Base-by-base conservation (phyloP, 1,140 invertebrate species). In the Ips typographus region DNA sequence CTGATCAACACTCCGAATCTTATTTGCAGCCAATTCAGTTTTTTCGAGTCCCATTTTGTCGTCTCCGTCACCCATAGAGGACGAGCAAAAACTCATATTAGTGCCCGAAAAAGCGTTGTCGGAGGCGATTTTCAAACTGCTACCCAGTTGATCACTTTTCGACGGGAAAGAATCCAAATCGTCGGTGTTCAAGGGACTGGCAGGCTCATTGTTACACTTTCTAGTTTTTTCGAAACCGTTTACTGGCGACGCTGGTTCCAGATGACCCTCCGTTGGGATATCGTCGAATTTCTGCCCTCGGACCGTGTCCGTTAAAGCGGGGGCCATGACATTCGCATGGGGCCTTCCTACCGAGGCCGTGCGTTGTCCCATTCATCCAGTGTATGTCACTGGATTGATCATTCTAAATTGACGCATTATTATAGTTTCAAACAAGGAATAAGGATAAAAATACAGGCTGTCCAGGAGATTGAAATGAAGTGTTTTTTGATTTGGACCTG, bases 241-340 rank as follows among this genome's bases (percentile, higher is more conserved):
- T 53, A 76, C 71, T 47, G 73, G 73, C 47, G 74, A 76, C 64
- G 81, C 80, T 71, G 82, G 77, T 70, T 82, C 79, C 69, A 79
- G 74, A 71, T 82, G 78, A 75, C 83, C 83, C 75, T 82, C 80
- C 76, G 83, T 82, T 77, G 80, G 73, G n/a, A 59, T 7, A 59
- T 37, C 8, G 70, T 77, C 80, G 78, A 84, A 84, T 74, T 85
- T 86, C 81, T 87, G 85, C 77, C 86, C 82, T 82, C 85, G 86
- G 75, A 83, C 84, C 72, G 83, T 79, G 83, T 89, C 87, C 78
- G 87, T 89, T 82, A 89, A 82, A 83, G 88, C 88, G 82, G 88
- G 88, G 82, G 88, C 88, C 88, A 90, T 90, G 83, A 86, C 87
- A 86, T 83, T 84, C 83, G 82, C 85, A 81, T 84, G 80, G 83